Percentiles rank a stretch among this genome's conserved stretches.
These are phyloP conservation scores for Octonoba sinensis DNA, from an alignment of 2,888 invertebrate species.

Conservation along the genomic window DNA sequence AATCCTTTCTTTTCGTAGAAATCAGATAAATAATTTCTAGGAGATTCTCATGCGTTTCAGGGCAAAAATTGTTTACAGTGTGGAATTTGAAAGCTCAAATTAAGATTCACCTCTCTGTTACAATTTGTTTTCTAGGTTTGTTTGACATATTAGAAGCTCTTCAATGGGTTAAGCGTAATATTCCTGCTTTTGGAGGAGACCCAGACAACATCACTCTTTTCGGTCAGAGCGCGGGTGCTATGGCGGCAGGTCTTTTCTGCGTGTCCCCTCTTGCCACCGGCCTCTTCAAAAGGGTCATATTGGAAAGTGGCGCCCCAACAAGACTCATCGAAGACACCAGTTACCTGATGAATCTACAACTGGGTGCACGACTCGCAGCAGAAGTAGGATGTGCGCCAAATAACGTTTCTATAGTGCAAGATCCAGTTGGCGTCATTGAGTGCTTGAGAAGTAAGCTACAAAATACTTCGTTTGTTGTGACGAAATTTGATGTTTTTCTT, in stretches of 20 bases:
- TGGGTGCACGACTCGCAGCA: slow-evolving; percentile 6
- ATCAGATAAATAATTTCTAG: too few species aligned
- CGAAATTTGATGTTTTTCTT: too few species aligned
- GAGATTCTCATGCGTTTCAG: too few species aligned
- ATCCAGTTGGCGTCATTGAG: slow-evolving; percentile 8
- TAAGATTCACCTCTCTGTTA: too few species aligned
- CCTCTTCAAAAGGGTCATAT: slow-evolving; percentile 21
- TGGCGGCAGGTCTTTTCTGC: background rate
- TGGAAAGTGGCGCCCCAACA: slow-evolving; percentile 14
- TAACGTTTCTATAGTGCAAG: background rate
- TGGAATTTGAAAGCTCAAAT: too few species aligned
- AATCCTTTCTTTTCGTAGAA: too few species aligned
- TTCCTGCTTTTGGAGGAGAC: slow-evolving; percentile 18
- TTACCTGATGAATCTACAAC: background rate
- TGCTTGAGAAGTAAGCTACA: slow-evolving; percentile 32
- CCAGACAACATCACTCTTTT: slow-evolving; percentile 8
- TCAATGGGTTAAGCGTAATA: slow-evolving; percentile 24
- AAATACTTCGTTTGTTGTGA: background rate
- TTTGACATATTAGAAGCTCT: slow-evolving; percentile 1
- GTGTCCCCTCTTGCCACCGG: slow-evolving; percentile 10
- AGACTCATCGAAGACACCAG: background rate
- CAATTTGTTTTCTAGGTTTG: too few species aligned
- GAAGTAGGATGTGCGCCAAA: slow-evolving; percentile 20
- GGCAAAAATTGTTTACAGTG: too few species aligned
- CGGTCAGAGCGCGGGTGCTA: slow-evolving; percentile 22